Conservation (phyloP, 2,797 vertebrate species). For the Gastrophryne carolinensis region DNA sequence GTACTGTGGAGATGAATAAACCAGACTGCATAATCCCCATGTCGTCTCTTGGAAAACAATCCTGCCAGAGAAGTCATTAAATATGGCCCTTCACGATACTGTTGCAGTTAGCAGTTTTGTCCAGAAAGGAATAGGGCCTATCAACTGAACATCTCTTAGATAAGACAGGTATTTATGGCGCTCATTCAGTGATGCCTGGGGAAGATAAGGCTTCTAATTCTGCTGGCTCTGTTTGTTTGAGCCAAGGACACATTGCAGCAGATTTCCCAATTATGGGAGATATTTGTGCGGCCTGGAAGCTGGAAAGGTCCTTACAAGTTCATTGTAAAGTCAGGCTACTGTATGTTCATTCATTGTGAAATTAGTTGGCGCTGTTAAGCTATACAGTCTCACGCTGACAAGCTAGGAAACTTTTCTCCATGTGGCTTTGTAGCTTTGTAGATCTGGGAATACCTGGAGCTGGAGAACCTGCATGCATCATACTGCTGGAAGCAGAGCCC, state of each 20-base stretch:
- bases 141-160: conserved; percentile 41
- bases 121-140: conserved; percentile 16
- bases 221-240: conserved; percentile 18
- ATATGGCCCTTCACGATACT: neutral
- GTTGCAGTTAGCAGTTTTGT: conserved; percentile 25
- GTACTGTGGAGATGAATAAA: conserved; percentile 37
- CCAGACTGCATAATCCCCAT: conserved; percentile 30
- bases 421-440: no score
- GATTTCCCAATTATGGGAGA: neutral
- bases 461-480: no score
- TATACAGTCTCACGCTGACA: neutral
- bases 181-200: conserved; percentile 29
- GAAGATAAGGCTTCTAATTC: conserved; percentile 39
- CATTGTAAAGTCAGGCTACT: conserved; percentile 29
- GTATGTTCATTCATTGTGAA: neutral
- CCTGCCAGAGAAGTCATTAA: conserved; percentile 1
- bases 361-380: neutral
- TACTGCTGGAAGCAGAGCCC: no score
- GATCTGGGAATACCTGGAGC: no score
- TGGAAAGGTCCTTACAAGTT: conserved; percentile 9
- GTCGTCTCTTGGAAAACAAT: conserved; percentile 32
- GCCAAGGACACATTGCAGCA: conserved; percentile 25
- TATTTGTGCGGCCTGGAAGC: neutral
- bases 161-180: conserved; percentile 48
- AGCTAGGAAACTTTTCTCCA: no score